phyloP scores from a whole-genome alignment of 2,888 invertebrate genomes.

The Apoderus coryli region DNA sequence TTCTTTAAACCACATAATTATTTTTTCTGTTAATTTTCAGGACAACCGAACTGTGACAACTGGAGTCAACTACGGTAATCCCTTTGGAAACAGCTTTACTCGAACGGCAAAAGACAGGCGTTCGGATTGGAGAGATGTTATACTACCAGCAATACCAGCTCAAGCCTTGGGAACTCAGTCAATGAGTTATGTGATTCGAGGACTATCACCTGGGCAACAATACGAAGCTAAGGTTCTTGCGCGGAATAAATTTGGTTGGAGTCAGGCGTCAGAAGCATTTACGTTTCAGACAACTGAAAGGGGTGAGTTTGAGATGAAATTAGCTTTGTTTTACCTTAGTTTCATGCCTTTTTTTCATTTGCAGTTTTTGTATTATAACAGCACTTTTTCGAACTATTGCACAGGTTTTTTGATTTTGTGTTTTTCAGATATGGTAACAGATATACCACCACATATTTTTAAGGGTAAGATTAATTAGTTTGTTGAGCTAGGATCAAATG shows the following conservation, averaged over 20 bases:
- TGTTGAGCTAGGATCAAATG: no score
- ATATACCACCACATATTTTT: no score
- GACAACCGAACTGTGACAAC: conserved; percentile 31
- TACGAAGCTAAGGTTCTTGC: conserved; percentile 54
- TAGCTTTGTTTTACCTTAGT: no score
- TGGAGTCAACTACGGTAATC: no score
- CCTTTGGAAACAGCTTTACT: conserved; percentile 25
- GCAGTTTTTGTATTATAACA: no score
- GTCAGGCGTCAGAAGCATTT: conserved; percentile 46
- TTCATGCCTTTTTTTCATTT: no score
- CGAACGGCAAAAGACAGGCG: conserved; percentile 30
- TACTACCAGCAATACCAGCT: conserved; percentile 34
- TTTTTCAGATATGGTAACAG: conserved; percentile 2
- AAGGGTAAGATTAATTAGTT: no score
- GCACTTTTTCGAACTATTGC: no score
- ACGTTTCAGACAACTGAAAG: conserved; percentile 47
- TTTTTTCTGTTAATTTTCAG: conserved; percentile 18
- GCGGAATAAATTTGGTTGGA: conserved; percentile 53
- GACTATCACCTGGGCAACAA: conserved; percentile 46
- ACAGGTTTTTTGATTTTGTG: no score
- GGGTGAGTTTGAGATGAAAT: no score
- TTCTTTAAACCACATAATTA: no score
- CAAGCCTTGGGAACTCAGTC: conserved; percentile 41
- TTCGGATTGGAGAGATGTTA: conserved; percentile 43
- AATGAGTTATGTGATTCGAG: conserved; percentile 51